These are phyloP conservation scores for Hartigia nigra DNA, from an alignment of 2,888 invertebrate species.

Conservation along the genomic window DNA sequence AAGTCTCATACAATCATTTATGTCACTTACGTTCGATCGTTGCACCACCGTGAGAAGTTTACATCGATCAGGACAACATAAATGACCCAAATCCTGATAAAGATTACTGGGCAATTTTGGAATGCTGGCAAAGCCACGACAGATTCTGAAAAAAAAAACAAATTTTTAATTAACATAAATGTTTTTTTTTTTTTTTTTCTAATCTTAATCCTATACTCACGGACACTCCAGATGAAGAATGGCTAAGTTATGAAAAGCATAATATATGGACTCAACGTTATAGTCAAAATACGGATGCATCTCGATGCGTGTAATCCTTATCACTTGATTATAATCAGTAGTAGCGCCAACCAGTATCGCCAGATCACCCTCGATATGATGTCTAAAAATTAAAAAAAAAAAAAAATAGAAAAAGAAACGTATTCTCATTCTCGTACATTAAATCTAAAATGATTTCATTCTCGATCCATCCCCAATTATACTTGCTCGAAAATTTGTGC, in stretches of 20 bases:
- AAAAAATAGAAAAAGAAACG: neutral
- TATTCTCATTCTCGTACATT: too few relatives aligned
- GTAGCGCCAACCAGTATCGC: conserved; percentile 37
- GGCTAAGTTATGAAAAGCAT: conserved; percentile 38
- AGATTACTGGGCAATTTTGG: conserved; percentile 34
- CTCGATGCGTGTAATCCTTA: conserved; percentile 36
- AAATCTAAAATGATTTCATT: neutral
- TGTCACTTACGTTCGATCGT: conserved; percentile 25
- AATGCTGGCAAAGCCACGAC: neutral
- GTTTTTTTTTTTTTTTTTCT: too few relatives aligned
- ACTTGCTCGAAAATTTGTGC: conserved; percentile 43
- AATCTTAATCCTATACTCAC: conserved; percentile 23
- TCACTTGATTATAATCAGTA: conserved; percentile 31
- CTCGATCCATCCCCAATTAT: neutral
- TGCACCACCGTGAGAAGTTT: conserved; percentile 37
- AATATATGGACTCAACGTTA: conserved; percentile 30
- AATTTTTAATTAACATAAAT: too few relatives aligned
- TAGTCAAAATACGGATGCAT: conserved; percentile 41
- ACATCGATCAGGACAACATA: conserved; percentile 40
- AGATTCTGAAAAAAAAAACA: neutral
- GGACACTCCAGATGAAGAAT: conserved; percentile 40
- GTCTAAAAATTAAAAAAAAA: conserved; percentile 19
- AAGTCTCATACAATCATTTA: neutral
- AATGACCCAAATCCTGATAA: conserved; percentile 40
- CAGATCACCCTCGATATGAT: conserved; percentile 34